These are phyloP conservation scores for Gephyroberyx darwinii DNA, from an alignment of 2,797 vertebrate genomes.

Conservation along the genomic window DNA sequence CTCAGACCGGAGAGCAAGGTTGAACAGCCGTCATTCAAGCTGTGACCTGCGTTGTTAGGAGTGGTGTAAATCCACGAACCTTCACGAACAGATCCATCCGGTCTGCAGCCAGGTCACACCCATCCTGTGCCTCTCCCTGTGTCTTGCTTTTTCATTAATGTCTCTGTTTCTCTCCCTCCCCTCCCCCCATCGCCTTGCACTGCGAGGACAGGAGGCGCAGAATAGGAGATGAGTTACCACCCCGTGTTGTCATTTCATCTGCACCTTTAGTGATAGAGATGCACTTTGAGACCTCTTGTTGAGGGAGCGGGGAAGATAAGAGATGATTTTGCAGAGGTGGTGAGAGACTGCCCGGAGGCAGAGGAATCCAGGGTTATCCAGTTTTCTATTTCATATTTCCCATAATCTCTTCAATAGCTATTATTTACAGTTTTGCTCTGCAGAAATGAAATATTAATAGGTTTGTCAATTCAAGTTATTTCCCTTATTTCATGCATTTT, in stretches of 20 bases:
- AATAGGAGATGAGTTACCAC: slow-evolving; percentile 70
- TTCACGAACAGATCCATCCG: slow-evolving; percentile 43
- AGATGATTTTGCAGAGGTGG: slow-evolving; percentile 38
- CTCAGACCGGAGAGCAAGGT: slow-evolving; percentile 31
- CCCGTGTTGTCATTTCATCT: slow-evolving; percentile 66
- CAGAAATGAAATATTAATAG: slow-evolving; percentile 38
- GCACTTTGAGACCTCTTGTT: slow-evolving; percentile 33
- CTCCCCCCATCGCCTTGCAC: not conserved
- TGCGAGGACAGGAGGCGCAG: slow-evolving; percentile 63
- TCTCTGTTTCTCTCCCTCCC: slow-evolving; percentile 13
- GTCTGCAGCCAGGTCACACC: slow-evolving; percentile 47
- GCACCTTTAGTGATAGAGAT: slow-evolving; percentile 45
- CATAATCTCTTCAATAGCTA: slow-evolving; percentile 6
- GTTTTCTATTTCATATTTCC: slow-evolving; percentile 31
- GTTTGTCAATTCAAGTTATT: slow-evolving; percentile 11
- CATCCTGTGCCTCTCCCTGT: slow-evolving; percentile 32
- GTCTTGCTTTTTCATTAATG: slow-evolving; percentile 25
- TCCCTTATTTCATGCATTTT: slow-evolving; percentile 12
- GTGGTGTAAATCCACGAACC: slow-evolving; percentile 58
- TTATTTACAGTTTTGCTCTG: slow-evolving; percentile 10
- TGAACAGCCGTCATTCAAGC: slow-evolving; percentile 43
- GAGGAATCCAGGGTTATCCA: slow-evolving; percentile 6
- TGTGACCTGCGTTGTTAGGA: slow-evolving; percentile 45
- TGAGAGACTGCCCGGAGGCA: slow-evolving; percentile 25
- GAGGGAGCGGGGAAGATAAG: slow-evolving; percentile 38